These are phyloP conservation scores for Drosophila neocordata DNA, from an alignment of 1,140 invertebrate genomes.

Conservation along the genomic window DNA sequence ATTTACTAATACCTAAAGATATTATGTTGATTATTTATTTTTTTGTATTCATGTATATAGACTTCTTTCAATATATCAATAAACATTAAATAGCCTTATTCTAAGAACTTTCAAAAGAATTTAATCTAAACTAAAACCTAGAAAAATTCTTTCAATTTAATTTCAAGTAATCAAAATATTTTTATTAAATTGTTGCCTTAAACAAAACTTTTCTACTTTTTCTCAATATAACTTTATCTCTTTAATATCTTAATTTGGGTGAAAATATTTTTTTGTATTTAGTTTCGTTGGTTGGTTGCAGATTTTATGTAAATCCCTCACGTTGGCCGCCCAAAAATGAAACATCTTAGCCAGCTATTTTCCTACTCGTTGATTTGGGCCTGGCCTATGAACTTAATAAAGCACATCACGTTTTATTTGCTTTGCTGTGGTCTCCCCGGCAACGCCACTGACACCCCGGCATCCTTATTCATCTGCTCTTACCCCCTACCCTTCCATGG, in stretches of 20 bases:
- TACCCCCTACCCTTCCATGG: background rate
- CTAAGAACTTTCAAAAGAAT: too few species aligned
- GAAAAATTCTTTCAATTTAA: too few species aligned
- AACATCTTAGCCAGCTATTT: slow-evolving; percentile 11
- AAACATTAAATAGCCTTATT: too few species aligned
- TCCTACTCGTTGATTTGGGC: background rate
- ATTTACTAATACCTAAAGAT: too few species aligned
- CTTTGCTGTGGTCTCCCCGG: slow-evolving; percentile 2
- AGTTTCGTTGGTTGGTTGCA: background rate
- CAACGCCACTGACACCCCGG: background rate
- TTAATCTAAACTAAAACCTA: too few species aligned
- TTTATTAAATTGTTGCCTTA: too few species aligned
- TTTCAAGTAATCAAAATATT: too few species aligned
- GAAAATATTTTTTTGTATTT: background rate
- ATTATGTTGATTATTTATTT: too few species aligned
- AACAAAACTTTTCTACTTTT: background rate
- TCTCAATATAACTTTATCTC: background rate
- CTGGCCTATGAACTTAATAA: slow-evolving; percentile 13
- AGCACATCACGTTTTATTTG: slow-evolving; percentile 20
- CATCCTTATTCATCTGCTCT: background rate
- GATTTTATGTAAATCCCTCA: slow-evolving; percentile 9
- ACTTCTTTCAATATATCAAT: too few species aligned
- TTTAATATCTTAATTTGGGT: slow-evolving; percentile 6
- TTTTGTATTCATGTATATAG: too few species aligned
- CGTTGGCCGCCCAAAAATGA: slow-evolving; percentile 1